Evolutionary conservation across 2,797 vertebrate genomes (phyloP), one percentile per base, ranked within the genome.

Genomic region (Xenentodon cancila): DNA sequence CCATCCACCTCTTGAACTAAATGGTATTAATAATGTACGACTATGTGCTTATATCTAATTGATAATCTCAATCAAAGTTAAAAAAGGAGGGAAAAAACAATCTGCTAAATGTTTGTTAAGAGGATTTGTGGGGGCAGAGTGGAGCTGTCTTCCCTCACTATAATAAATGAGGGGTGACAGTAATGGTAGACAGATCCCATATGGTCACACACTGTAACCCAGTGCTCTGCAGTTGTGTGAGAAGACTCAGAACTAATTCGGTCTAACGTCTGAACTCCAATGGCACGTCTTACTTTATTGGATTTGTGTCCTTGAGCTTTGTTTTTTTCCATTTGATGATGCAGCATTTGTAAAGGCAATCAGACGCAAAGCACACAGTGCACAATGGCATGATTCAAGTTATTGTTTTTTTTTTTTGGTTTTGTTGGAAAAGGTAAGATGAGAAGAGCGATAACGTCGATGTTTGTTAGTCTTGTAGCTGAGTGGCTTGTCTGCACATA

Each of bases 91-190:
- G 9, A 69, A 66, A 75, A 89, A 88, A 88, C 89, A 92, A 88
- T 92, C 89, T 73, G 81, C 82, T 88, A 88, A 91, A 92, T 90
- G 87, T 88, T 85, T 72, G 73, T 57, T 90, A 89, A 92, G 87
- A 88, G 86, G 90, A 92, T 91, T 92, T 88, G 79, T 80, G 81
- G 76, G 81, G 64, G 32, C 79, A 53, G 77, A 52, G 84, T 9
- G 7, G 46, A 64, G 80, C 73, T 83, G 59, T 88, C 87, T 82
- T 80, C 75, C 62, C 73, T 77, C 68, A 48, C 73, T 79, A 60
- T 48, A 67, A 68, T 78, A 89, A 89, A 92, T 75, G 81, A 88
- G 68, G 68, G 81, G 78, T 91, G 89, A 91, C 90, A 89, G 83
- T 89, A 89, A 92, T 89, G 71, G 85, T 75, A 65, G 69, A 69